phyloP scores from a whole-genome alignment of 2,797 vertebrate genomes.

The Antrozous pallidus region DNA sequence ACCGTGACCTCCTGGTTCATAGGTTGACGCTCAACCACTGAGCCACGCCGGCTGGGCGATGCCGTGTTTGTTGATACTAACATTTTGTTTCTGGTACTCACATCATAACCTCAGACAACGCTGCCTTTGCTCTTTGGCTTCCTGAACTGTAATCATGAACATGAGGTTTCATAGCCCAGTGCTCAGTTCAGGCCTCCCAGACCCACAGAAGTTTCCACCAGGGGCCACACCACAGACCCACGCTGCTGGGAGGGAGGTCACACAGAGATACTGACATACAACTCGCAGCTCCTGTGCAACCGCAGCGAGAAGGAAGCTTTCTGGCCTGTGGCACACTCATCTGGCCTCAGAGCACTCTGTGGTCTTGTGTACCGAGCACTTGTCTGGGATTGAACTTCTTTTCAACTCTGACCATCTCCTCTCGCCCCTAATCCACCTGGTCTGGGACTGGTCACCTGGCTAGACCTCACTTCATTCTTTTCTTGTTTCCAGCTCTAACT shows the following conservation, averaged over 20 bases:
- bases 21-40: too few relatives aligned
- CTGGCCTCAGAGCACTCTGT: neutral
- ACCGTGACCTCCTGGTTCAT: too few relatives aligned
- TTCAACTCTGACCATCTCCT: neutral
- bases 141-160: neutral
- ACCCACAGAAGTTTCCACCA: neutral
- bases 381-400: too few relatives aligned
- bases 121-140: neutral
- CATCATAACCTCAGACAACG: neutral
- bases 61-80: neutral
- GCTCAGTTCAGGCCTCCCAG: neutral
- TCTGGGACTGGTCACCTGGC: neutral
- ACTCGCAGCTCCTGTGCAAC: neutral
- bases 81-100: neutral
- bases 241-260: neutral
- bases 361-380: too few relatives aligned
- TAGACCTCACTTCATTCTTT: neutral
- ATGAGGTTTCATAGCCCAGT: neutral
- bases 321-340: neutral
- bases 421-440: neutral
- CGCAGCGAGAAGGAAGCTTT: neutral
- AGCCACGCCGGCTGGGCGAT: too few relatives aligned
- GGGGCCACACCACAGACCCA: neutral
- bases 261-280: neutral
- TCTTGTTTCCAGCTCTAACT: neutral